phyloP scores from a whole-genome alignment of 92 coral and sea anemone genomes.

The Porites cylindrica region DNA sequence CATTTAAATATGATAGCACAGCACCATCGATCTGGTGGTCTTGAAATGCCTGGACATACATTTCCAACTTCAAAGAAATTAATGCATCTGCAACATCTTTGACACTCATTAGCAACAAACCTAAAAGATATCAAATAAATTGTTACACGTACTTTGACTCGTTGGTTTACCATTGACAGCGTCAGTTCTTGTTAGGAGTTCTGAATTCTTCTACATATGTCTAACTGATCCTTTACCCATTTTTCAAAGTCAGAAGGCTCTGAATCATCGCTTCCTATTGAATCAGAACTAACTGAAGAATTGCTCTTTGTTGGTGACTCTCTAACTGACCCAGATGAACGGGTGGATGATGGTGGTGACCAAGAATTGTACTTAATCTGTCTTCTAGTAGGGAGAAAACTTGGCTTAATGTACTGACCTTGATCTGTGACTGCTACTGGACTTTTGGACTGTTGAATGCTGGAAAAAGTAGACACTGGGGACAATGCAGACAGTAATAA shows the following conservation, averaged over 20 bases:
- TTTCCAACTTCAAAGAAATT: conserved; percentile 44
- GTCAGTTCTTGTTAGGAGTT: not conserved
- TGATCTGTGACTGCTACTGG: not conserved
- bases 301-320: not conserved
- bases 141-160: not conserved
- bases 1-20: conserved; percentile 45
- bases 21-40: conserved; percentile 65
- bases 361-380: conserved; percentile 42
- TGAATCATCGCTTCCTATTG: conserved; percentile 10
- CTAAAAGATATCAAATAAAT: conserved; percentile 1
- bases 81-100: conserved; percentile 27
- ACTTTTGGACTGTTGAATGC: not conserved
- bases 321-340: conserved; percentile 5
- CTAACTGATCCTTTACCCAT: conserved; percentile 22
- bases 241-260: conserved; percentile 22
- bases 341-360: conserved; percentile 38
- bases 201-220: not conserved
- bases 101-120: conserved; percentile 30
- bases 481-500: conserved; percentile 54
- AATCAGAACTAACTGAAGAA: conserved; percentile 6
- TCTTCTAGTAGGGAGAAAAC: conserved; percentile 5
- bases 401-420: conserved; percentile 37
- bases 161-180: no score
- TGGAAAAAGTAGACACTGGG: conserved; percentile 35
- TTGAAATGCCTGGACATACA: conserved; percentile 30